phyloP scores from a whole-genome alignment of 1,140 invertebrate genomes.

The Scaptomyza graminum region DNA sequence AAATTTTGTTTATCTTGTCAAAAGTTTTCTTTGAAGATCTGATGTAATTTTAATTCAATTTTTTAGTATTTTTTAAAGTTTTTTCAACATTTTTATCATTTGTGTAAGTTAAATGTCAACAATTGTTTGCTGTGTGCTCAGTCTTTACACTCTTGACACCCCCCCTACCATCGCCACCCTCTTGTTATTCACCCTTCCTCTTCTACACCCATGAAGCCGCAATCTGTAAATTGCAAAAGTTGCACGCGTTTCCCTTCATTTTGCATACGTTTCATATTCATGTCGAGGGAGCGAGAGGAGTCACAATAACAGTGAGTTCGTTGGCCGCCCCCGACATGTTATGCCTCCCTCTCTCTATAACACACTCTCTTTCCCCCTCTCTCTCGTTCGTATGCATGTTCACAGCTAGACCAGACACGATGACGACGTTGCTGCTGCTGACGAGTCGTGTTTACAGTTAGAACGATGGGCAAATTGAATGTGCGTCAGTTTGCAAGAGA shows the following conservation, averaged over 20 bases:
- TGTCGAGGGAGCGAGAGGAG: constrained; percentile 43
- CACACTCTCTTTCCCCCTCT: constrained; percentile 2
- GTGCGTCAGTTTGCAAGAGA: constrained; percentile 56
- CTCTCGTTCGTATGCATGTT: neutral
- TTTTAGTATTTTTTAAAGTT: too few species aligned
- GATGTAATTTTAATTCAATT: too few species aligned
- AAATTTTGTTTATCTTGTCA: too few species aligned
- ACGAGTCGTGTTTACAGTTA: constrained; percentile 71
- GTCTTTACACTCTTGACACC: neutral
- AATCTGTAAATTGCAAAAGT: constrained; percentile 58
- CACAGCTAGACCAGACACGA: constrained; percentile 59
- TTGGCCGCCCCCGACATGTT: constrained; percentile 47
- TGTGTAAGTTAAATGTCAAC: too few species aligned
- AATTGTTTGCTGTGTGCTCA: too few species aligned
- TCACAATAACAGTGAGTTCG: constrained; percentile 46
- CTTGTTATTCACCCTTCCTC: neutral
- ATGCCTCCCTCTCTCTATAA: constrained; percentile 9
- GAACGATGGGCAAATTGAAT: constrained; percentile 50
- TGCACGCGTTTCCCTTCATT: constrained; percentile 72
- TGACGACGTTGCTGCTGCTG: constrained; percentile 48
- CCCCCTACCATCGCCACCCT: neutral
- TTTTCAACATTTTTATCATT: too few species aligned
- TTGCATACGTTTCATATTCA: constrained; percentile 79
- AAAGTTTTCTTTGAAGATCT: too few species aligned
- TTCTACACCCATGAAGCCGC: neutral